Base-by-base conservation (phyloP, 1,140 invertebrate species). In the Lerema accius region DNA sequence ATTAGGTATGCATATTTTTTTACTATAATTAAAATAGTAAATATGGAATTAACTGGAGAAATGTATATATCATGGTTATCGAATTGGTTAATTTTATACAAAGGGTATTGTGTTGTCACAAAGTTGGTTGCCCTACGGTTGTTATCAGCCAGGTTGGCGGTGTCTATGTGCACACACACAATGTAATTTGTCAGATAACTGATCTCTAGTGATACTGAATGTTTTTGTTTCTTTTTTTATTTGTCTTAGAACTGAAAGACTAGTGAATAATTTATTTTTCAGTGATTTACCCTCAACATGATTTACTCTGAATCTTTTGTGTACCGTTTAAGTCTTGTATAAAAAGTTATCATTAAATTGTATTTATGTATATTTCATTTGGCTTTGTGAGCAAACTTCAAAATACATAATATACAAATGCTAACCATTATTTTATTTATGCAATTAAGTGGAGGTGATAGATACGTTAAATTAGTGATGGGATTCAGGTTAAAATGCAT, bases 1-100 rank as follows among this genome's bases (percentile, higher is more conserved):
- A 87, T 85, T 90, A 90, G 85, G 85, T 89, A 87, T 83, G 86
- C 86, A 86, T 89, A 89, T 89, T 89, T 89, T 89, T 88, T 89
- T 89, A 89, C 86, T 86, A 82, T 88, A 81, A 86, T 80, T 79
- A 78, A 80, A 80, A 82, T 87, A 88, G 78, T 75, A 74, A 85
- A 83, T 86, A 80, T 77, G 67, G 68, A 76, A 76, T 82, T 80
- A 59, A 59, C 73, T 78, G 76, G 71, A 86, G 72, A 74, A 82
- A 80, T 90, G 85, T 90, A 88, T 90, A 90, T 90, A 90, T 88
- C 80, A 84, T 83, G 80, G 78, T 86, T 86, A 86, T 73, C 74
- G 81, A 82, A 82, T 82, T 88, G 82, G 72, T 89, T 89, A 88
- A 86, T 86, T 89, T 89, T 86, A 84, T 88, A 89, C 85, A 89